These are phyloP conservation scores for Silurus glanis DNA, from an alignment of 2,113 vertebrate genomes.

Conservation along the genomic window DNA sequence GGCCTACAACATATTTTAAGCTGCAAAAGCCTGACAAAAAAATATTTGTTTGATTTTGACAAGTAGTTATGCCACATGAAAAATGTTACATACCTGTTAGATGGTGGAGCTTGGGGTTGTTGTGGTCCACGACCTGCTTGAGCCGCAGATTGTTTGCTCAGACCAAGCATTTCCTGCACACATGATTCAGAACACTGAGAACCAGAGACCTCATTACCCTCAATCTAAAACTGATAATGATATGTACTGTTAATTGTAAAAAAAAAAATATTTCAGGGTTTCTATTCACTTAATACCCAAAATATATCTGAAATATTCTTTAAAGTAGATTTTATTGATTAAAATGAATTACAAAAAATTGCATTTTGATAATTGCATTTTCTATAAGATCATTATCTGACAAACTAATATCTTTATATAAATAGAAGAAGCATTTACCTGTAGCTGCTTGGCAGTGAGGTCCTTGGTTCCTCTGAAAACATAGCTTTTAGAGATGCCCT, in stretches of 20 bases:
- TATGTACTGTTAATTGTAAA: not conserved
- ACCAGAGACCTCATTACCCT: not conserved
- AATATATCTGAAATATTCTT: not conserved
- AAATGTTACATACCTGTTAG: constrained; percentile 81
- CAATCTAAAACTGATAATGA: not conserved
- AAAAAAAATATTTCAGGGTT: not conserved
- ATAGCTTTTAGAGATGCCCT: constrained; percentile 97
- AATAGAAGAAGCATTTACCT: constrained; percentile 70
- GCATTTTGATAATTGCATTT: not conserved
- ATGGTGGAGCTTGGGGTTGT: constrained; percentile 82
- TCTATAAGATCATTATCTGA: not conserved
- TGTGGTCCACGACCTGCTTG: constrained; percentile 84
- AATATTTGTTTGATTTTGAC: not conserved
- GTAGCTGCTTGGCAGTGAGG: constrained; percentile 92
- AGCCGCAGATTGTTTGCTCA: constrained; percentile 83
- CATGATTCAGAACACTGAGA: constrained; percentile 25
- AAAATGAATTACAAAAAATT: not conserved
- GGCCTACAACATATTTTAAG: not conserved
- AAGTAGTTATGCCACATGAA: not conserved
- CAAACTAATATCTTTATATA: not conserved
- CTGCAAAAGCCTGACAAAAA: not conserved
- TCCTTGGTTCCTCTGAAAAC: constrained; percentile 98
- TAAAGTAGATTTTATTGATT: not conserved
- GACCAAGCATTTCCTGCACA: constrained; percentile 90
- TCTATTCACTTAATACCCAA: not conserved